Conservation (phyloP, 2,797 vertebrate species). For the Enoplosus armatus region DNA sequence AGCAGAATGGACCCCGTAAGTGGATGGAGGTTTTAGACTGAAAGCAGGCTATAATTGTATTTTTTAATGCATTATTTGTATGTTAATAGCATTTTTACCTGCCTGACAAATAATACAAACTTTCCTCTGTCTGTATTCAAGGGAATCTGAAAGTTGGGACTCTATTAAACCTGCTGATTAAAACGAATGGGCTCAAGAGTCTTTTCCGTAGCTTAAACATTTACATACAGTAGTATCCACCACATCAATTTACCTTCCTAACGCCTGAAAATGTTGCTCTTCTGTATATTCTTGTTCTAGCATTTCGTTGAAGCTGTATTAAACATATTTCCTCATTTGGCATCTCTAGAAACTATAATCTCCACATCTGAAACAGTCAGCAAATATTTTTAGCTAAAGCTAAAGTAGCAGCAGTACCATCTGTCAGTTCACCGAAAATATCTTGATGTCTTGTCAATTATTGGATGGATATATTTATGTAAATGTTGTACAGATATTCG, state of each 20-base stretch:
- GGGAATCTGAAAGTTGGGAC: background rate
- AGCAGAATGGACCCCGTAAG: constrained; percentile 74
- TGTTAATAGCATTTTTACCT: constrained; percentile 71
- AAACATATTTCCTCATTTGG: background rate
- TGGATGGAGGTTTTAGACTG: constrained; percentile 73
- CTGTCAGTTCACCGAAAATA: background rate
- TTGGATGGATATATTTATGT: background rate
- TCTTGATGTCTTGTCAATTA: background rate
- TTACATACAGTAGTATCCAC: background rate
- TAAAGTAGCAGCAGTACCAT: background rate
- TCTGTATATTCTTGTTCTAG: background rate
- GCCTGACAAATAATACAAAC: constrained; percentile 35
- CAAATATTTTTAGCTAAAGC: background rate
- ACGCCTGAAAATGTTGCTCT: background rate
- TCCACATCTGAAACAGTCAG: background rate
- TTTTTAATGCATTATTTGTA: constrained; percentile 74
- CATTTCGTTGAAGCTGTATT: too few relatives aligned
- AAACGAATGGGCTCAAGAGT: constrained; percentile 23
- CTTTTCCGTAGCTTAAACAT: background rate
- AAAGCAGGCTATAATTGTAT: constrained; percentile 79
- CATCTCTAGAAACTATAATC: background rate
- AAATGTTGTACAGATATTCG: background rate
- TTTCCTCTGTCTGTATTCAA: background rate
- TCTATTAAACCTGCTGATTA: constrained; percentile 41
- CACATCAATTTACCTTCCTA: background rate